phyloP scores from a whole-genome alignment of 1,140 invertebrate species.

The Neodiprion pinetum region DNA sequence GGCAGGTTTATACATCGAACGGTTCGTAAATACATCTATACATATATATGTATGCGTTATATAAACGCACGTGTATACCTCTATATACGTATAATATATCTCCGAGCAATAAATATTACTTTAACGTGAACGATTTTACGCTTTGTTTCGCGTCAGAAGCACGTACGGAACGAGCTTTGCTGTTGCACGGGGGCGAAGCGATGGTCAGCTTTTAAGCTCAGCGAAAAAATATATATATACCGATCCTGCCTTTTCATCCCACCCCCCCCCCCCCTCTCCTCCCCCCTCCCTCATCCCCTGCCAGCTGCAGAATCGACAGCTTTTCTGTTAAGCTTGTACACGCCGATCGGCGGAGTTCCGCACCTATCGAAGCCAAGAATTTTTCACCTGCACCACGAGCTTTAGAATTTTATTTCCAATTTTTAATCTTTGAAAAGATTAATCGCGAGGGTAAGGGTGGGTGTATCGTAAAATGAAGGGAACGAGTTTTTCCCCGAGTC shows the following conservation, averaged over 20 bases:
- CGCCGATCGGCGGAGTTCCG: slow-evolving; percentile 18
- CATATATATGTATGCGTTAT: too few relatives aligned
- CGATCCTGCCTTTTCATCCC: background rate
- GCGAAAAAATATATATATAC: background rate
- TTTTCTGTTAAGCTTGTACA: slow-evolving; percentile 1
- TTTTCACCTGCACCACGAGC: too few relatives aligned
- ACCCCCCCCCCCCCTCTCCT: background rate
- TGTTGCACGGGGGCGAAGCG: background rate
- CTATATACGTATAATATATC: too few relatives aligned
- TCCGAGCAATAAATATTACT: background rate
- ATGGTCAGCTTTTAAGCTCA: background rate
- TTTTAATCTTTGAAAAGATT: too few relatives aligned
- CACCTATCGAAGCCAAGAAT: too few relatives aligned
- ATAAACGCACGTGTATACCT: background rate
- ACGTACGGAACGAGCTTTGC: background rate
- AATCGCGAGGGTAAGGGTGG: too few relatives aligned
- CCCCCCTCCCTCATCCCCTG: too few relatives aligned
- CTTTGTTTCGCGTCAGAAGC: background rate
- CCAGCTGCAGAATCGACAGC: background rate
- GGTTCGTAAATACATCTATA: too few relatives aligned
- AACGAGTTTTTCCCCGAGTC: too few relatives aligned
- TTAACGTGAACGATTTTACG: background rate
- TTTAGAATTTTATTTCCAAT: too few relatives aligned
- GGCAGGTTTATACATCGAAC: too few relatives aligned
- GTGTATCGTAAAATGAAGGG: too few relatives aligned